Conservation (phyloP, 1,140 invertebrate genomes). For the Rhagoletis pomonella region DNA sequence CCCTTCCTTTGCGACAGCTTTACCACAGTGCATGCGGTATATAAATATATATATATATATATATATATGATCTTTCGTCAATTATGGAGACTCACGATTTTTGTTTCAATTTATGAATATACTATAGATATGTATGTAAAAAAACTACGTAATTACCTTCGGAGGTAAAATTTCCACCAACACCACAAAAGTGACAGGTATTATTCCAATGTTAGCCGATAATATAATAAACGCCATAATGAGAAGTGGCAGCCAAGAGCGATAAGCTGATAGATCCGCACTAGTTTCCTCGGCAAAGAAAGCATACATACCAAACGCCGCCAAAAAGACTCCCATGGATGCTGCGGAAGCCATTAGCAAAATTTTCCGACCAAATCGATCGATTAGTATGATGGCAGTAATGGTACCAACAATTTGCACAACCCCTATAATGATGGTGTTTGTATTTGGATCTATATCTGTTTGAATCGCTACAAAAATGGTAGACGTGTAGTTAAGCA, state of each 20-base stretch:
- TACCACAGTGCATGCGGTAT: no score
- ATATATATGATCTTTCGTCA: no score
- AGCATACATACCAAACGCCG: conserved; percentile 64
- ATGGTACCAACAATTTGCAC: conserved; percentile 76
- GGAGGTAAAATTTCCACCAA: conserved; percentile 67
- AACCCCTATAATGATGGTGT: conserved; percentile 76
- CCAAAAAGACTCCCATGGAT: conserved; percentile 61
- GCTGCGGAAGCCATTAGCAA: conserved; percentile 65
- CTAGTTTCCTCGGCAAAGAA: conserved; percentile 65
- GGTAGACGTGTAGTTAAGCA: conserved; percentile 71
- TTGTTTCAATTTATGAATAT: background rate
- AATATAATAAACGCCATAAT: conserved; percentile 69
- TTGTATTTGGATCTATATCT: conserved; percentile 75
- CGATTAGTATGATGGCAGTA: conserved; percentile 66
- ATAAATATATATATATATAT: no score
- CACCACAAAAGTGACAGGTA: conserved; percentile 68
- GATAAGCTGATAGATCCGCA: conserved; percentile 59
- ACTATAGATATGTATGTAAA: background rate
- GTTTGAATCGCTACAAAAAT: conserved; percentile 82
- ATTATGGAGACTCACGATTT: no score
- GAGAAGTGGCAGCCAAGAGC: conserved; percentile 65
- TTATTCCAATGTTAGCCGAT: conserved; percentile 64
- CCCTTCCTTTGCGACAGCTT: no score
- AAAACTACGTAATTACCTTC: conserved; percentile 55
- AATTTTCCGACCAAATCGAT: conserved; percentile 66